Base-by-base conservation (phyloP, 2,113 vertebrate genomes). In the Platichthys flesus region DNA sequence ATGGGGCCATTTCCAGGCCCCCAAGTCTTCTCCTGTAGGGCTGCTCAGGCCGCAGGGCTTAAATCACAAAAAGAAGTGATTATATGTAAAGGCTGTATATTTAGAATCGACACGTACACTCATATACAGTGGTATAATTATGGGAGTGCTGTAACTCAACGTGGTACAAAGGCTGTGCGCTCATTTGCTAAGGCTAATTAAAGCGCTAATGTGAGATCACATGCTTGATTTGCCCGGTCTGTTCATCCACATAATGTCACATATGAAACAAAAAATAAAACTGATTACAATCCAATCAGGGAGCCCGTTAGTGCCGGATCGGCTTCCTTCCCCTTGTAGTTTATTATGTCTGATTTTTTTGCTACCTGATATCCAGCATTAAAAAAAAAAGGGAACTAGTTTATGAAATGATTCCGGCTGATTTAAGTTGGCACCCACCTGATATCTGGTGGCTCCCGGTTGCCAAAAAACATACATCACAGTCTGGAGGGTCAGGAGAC, bases 391-490 rank as follows among this genome's bases (percentile, higher is more conserved):
- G 65, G 73, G 37, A 23, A 81, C 51, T 84, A 45, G 76, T 70
- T 71, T 77, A 51, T 83, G 74, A 88, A 67, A 84, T 87, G 68
- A 86, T 78, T 74, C 81, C 49, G 20, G 40, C 76, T 82, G 80
- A 91, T 89, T 90, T 71, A 88, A 86, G 76, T 73, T 88, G 88
- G 81, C 88, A 88, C 59, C 71, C 76, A 66, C 67, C 88, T 78
- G 62, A 83, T 90, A 83, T 83, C 82, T 77, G 64, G 52, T 68
- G 77, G 74, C 61, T 68, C 28, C 62, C 71, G 45, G 67, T 57
- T 77, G 90, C 90, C 81, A 86, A 59, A 87, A 83, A 47, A 56
- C 84, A 88, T 92, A 77, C 70, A 87, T 92, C 89, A 93, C 49
- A 78, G 82, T 88, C 76, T 80, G 74, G 60, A 85, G 85, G 89